Evolutionary conservation across 2,888 invertebrate genomes (phyloP).

Genomic region (Agonum fuliginosum): DNA sequence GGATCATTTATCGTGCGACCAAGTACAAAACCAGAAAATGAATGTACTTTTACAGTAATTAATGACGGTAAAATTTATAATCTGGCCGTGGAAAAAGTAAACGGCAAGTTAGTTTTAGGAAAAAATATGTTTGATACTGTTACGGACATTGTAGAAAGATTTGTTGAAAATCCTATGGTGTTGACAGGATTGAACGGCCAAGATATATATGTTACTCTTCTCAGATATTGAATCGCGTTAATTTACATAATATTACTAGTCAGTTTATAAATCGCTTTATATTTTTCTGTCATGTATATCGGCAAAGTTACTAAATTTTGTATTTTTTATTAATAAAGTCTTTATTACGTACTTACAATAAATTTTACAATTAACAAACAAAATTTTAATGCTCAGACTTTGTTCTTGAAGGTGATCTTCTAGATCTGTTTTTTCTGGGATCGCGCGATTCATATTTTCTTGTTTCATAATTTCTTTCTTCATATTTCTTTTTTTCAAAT

Average conservation of each 20-base stretch:
- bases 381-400: slow-evolving; percentile 30
- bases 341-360: slow-evolving; percentile 36
- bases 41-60: slow-evolving; percentile 61
- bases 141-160: slow-evolving; percentile 61
- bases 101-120: slow-evolving; percentile 46
- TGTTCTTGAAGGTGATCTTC: slow-evolving; percentile 29
- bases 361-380: slow-evolving; percentile 9
- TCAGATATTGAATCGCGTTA: background rate
- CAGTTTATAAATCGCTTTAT: background rate
- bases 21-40: slow-evolving; percentile 53
- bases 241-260: background rate
- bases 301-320: background rate
- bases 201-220: slow-evolving; percentile 23
- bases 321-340: slow-evolving; percentile 19
- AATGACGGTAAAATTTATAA: slow-evolving; percentile 60
- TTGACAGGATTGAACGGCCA: slow-evolving; percentile 38
- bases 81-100: slow-evolving; percentile 52
- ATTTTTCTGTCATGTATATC: background rate
- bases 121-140: slow-evolving; percentile 56
- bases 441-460: slow-evolving; percentile 21
- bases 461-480: background rate
- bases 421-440: slow-evolving; percentile 18
- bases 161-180: slow-evolving; percentile 44
- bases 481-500: background rate
- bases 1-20: slow-evolving; percentile 62